phyloP scores from a whole-genome alignment of 2,797 vertebrate species.

The Hapalemur alaotrensis region DNA sequence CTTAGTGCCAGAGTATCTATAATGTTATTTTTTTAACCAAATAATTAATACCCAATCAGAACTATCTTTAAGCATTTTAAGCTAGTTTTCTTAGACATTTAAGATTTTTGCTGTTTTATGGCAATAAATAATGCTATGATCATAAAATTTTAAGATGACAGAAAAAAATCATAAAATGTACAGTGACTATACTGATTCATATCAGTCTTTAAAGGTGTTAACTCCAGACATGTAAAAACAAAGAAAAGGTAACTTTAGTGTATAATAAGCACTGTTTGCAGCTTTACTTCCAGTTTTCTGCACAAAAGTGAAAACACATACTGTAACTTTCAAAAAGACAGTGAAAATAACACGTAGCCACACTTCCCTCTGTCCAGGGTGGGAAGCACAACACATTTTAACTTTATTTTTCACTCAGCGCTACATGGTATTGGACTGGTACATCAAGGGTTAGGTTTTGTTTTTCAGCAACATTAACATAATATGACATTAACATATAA shows the following conservation, averaged over 20 bases:
- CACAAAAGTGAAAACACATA: slow-evolving; percentile 88
- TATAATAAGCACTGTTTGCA: slow-evolving; percentile 83
- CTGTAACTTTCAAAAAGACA: slow-evolving; percentile 86
- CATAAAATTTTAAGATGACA: slow-evolving; percentile 83
- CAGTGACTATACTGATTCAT: slow-evolving; percentile 79
- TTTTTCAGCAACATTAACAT: slow-evolving; percentile 89
- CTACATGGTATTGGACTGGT: slow-evolving; percentile 88
- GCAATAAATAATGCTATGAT: slow-evolving; percentile 86
- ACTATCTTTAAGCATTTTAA: slow-evolving; percentile 81
- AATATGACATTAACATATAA: slow-evolving; percentile 91
- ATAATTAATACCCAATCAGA: slow-evolving; percentile 82
- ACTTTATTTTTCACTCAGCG: slow-evolving; percentile 88
- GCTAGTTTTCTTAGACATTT: slow-evolving; percentile 81
- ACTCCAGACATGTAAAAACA: slow-evolving; percentile 81
- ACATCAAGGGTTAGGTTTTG: slow-evolving; percentile 88
- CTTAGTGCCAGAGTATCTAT: slow-evolving; percentile 80
- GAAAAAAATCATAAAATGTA: slow-evolving; percentile 81
- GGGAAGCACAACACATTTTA: slow-evolving; percentile 89
- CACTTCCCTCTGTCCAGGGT: slow-evolving; percentile 85
- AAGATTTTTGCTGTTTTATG: slow-evolving; percentile 82
- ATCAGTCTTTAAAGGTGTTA: slow-evolving; percentile 87
- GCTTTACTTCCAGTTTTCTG: slow-evolving; percentile 89
- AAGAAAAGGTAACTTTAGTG: slow-evolving; percentile 79
- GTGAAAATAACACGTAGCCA: slow-evolving; percentile 87
- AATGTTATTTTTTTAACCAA: slow-evolving; percentile 73